These are phyloP conservation scores for Halictus ligatus DNA, from an alignment of 2,888 invertebrate species.

Conservation along the genomic window DNA sequence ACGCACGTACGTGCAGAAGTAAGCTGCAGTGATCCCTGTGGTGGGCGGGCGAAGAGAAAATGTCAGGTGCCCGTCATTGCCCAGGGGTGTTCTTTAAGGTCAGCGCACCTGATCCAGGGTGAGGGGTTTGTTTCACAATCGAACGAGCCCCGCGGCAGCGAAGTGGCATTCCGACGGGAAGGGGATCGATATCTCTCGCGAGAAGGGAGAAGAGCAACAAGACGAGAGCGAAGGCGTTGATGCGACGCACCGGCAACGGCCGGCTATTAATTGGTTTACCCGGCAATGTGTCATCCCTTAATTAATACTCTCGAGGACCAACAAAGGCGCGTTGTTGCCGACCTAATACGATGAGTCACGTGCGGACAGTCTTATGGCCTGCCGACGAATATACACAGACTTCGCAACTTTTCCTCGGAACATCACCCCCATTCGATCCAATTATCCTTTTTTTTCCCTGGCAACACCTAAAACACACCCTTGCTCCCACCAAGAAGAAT, in stretches of 20 bases:
- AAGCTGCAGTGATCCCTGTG: not conserved
- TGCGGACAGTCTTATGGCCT: constrained; percentile 13
- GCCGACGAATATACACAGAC: not conserved
- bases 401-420: not conserved
- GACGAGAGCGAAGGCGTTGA: constrained; percentile 40
- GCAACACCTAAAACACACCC: not conserved
- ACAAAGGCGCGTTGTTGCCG: constrained; percentile 64
- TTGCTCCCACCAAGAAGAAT: not conserved
- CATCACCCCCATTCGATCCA: not conserved
- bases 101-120: not conserved
- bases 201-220: constrained; percentile 7
- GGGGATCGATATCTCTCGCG: constrained; percentile 16
- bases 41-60: not conserved
- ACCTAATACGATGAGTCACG: constrained; percentile 56
- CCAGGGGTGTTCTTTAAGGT: not conserved
- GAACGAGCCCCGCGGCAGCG: not conserved
- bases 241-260: constrained; percentile 31
- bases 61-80: not conserved
- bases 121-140: not conserved
- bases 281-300: constrained; percentile 61
- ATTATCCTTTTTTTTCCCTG: not conserved
- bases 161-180: not conserved
- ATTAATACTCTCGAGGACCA: constrained; percentile 59
- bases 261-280: constrained; percentile 64
- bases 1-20: no score